A percentile compares a stretch with the other conserved stretches of the same genome.
Conservation (phyloP, 2,113 vertebrate species). For the Proterorhinus semilunaris region DNA sequence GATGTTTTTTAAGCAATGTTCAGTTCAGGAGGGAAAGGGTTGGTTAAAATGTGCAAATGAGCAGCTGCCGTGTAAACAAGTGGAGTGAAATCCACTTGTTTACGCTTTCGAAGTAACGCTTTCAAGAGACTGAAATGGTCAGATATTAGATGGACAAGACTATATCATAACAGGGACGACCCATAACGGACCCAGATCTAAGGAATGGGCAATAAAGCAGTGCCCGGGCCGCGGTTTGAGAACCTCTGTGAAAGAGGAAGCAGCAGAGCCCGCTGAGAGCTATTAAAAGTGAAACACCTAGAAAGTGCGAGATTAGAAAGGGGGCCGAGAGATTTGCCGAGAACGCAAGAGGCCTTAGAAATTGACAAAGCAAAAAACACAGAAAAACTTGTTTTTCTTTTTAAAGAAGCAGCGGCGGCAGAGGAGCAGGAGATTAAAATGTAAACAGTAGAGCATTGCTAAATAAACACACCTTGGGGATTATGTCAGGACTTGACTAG, state of each 20-base stretch:
- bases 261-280: constrained; percentile 4
- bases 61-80: constrained; percentile 9
- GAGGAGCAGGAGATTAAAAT: neutral
- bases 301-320: constrained; percentile 5
- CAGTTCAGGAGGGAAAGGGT: constrained; percentile 4
- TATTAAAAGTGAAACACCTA: constrained; percentile 4
- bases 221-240: too few relatives aligned
- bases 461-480: too few relatives aligned
- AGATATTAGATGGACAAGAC: neutral
- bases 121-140: too few relatives aligned
- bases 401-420: neutral
- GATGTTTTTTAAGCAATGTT: constrained; percentile 29
- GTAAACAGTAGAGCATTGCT: too few relatives aligned
- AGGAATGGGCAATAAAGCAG: too few relatives aligned
- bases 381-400: neutral
- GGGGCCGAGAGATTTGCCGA: neutral
- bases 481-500: too few relatives aligned
- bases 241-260: neutral
- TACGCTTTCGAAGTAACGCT: too few relatives aligned
- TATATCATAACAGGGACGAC: neutral
- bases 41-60: constrained; percentile 19
- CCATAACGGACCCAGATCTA: too few relatives aligned
- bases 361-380: constrained; percentile 3
- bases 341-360: neutral
- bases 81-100: too few relatives aligned